Percentiles rank a stretch among this genome's conserved stretches.
These are phyloP conservation scores for Scelioninae gen. 1 DNA, from an alignment of 2,888 invertebrate genomes.

Conservation along the genomic window DNA sequence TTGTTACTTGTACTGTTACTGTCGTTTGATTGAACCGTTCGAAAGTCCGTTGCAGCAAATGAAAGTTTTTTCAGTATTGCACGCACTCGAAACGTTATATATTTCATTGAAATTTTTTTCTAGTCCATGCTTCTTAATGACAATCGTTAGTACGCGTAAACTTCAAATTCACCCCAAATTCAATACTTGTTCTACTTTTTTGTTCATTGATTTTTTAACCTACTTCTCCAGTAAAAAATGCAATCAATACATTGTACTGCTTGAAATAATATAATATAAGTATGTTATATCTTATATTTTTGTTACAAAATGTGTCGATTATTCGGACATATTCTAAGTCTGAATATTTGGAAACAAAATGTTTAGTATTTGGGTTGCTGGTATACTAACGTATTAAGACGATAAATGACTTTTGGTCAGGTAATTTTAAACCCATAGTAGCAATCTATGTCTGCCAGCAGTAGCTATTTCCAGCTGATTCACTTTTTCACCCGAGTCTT, in stretches of 20 bases:
- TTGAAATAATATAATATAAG: neutral
- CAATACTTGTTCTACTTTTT: constrained; percentile 18
- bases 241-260: constrained; percentile 8
- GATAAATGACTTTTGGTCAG: constrained; percentile 16
- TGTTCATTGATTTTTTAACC: constrained; percentile 9
- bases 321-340: neutral
- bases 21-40: constrained; percentile 39
- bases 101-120: neutral
- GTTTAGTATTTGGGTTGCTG: no score
- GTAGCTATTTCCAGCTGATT: constrained; percentile 27
- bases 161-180: constrained; percentile 22
- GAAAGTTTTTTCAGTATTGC: constrained; percentile 33
- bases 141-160: neutral
- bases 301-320: neutral
- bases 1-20: constrained; percentile 4
- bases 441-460: constrained; percentile 13
- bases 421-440: constrained; percentile 26
- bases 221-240: neutral
- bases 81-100: neutral
- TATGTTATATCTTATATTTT: neutral
- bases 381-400: neutral
- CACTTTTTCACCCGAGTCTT: constrained; percentile 20
- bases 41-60: constrained; percentile 35
- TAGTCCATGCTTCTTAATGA: constrained; percentile 1
- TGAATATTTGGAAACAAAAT: constrained; percentile 1